Conservation (phyloP, 2,113 vertebrate genomes). For the Phalacrocorax carbo region DNA sequence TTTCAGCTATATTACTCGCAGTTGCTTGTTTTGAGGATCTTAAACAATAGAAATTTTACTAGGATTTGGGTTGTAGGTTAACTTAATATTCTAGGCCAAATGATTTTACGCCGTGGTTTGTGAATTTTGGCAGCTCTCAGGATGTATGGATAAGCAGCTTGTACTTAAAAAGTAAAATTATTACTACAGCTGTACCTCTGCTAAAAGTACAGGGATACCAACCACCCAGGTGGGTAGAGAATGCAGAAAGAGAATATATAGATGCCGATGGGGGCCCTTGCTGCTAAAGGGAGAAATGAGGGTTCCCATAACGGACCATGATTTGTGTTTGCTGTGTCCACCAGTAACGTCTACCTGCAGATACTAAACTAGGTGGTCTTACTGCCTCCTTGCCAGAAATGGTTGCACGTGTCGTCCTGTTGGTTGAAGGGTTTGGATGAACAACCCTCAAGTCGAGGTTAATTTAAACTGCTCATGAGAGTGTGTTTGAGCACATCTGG, state of each 20-base stretch:
- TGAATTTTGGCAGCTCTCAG: not conserved
- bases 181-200: not conserved
- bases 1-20: not conserved
- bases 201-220: not conserved
- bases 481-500: not conserved
- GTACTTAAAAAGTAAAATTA: not conserved
- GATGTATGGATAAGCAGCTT: not conserved
- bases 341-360: not conserved
- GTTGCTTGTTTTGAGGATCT: not conserved
- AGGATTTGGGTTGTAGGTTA: not conserved
- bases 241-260: not conserved
- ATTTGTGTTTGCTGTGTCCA: not conserved
- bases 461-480: not conserved
- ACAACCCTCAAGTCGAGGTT: not conserved
- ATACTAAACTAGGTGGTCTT: not conserved
- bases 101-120: not conserved
- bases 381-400: not conserved
- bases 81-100: not conserved
- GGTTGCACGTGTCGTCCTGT: rapidly evolving
- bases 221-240: not conserved
- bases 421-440: not conserved
- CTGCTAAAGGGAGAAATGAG: not conserved
- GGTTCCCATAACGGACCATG: not conserved
- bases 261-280: not conserved
- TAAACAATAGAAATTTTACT: not conserved